Base-by-base conservation (phyloP, 2,797 vertebrate species). In the Chelmon rostratus region DNA sequence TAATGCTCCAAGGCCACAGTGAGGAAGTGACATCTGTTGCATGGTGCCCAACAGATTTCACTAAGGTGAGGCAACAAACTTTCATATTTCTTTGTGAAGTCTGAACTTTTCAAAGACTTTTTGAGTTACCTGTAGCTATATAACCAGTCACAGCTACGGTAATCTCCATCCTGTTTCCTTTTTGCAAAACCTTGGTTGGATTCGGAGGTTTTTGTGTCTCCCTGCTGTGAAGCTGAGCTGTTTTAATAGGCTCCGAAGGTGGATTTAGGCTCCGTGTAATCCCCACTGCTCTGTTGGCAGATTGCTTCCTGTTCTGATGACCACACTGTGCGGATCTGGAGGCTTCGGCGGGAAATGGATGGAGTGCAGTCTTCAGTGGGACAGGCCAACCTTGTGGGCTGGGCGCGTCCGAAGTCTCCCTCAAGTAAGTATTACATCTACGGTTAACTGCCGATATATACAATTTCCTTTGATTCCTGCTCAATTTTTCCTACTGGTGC, bases 221-320 rank as follows among this genome's bases (percentile, higher is more conserved):
- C 40, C 70, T 67, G 70, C 67, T 68, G 62, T 63, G 37, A 82
- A 44, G 40, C 59, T 33, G 56, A 69, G 72, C 35, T 31, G 44
- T 64, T 82, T 77, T 69, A 54, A 68, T 49, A 31, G 47, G 49
- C 21, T 33, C 28, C 65, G 52, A 57, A 57, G 56, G 58, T 82
- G 35, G 57, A 82, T 69, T 82, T 50, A 54, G 46, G 21, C 59
- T 63, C 33, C 59, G 40, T 82, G 23, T 86, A 81, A 84, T 62
- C 57, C 67, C 21, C 10, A 0, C 31, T 66, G 56, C 59, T 86
- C 40, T 88, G 73, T 85, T 85, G 61, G 80, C 88, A 99, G 98
- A 98, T 99, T 88, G 97, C 96, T 79, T 98, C 98, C 0, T 99
- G 98, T 83, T 99, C 98, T 8, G 98, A 99, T 92, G 98, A 99